Evolutionary conservation across 2,888 invertebrate species (phyloP).

Genomic region (Griposia aprilina): DNA sequence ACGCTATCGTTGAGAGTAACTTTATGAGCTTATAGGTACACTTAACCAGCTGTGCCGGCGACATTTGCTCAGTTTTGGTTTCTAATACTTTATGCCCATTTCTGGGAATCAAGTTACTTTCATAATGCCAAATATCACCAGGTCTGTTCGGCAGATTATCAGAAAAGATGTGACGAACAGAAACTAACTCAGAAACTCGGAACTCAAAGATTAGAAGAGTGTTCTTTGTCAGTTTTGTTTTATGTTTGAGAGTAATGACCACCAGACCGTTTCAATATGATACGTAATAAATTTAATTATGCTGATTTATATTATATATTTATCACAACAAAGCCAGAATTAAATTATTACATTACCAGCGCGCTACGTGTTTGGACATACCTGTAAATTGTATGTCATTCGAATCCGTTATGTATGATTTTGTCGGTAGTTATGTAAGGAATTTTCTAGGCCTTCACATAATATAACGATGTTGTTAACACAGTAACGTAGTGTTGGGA

Average conservation of each 20-base stretch:
- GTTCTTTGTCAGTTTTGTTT: not conserved
- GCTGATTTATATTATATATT: constrained; percentile 28
- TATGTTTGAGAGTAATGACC: not conserved
- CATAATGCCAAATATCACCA: not conserved
- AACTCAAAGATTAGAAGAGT: not conserved
- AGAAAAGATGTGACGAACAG: not conserved
- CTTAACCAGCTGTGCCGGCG: not conserved
- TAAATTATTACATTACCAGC: constrained; percentile 16
- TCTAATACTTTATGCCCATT: not conserved
- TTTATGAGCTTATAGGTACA: constrained; percentile 13
- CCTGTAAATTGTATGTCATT: constrained; percentile 30
- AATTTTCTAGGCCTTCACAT: not conserved
- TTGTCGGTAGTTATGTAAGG: constrained; percentile 2
- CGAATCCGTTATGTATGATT: not conserved
- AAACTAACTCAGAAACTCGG: not conserved
- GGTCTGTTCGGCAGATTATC: too few species aligned
- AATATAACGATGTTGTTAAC: not conserved
- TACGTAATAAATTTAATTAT: constrained; percentile 47
- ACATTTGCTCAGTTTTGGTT: not conserved
- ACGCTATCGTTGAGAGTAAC: constrained; percentile 9
- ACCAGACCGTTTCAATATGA: constrained; percentile 54
- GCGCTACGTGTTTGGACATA: constrained; percentile 21
- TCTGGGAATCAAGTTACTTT: not conserved
- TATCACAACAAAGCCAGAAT: constrained; percentile 36
- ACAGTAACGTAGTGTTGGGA: not conserved